A percentile compares a stretch with the other conserved stretches of the same genome.
phyloP scores from a whole-genome alignment of 2,797 vertebrate species.

The Anableps anableps region DNA sequence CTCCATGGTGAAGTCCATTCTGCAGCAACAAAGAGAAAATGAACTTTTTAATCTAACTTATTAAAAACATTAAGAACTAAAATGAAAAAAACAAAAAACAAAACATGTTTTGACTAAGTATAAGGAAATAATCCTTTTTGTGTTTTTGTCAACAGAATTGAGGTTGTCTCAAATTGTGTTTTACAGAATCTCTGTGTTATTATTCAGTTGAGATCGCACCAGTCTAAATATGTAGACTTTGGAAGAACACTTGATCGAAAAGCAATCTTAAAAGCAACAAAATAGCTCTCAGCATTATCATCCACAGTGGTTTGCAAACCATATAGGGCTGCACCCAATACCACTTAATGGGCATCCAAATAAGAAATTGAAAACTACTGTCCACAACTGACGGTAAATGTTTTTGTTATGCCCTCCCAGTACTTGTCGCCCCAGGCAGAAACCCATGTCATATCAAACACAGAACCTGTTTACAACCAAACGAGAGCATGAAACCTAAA shows the following conservation, averaged over 20 bases:
- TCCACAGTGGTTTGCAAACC: not conserved
- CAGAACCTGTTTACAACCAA: not conserved
- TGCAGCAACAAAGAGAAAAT: not conserved
- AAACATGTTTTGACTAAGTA: too few species aligned
- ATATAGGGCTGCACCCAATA: too few species aligned
- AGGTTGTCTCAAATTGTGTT: not conserved
- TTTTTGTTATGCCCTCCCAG: not conserved
- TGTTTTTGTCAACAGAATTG: too few species aligned
- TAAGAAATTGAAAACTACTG: not conserved
- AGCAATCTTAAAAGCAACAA: not conserved
- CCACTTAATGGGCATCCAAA: not conserved
- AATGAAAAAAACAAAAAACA: too few species aligned
- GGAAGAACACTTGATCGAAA: not conserved
- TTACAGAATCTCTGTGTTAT: too few species aligned
- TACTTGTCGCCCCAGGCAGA: not conserved
- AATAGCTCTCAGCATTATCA: not conserved
- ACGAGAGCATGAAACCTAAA: not conserved
- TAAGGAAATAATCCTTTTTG: too few species aligned
- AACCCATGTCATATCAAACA: not conserved
- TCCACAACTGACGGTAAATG: not conserved
- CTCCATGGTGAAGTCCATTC: not conserved
- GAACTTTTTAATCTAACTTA: not conserved
- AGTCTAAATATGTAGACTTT: not conserved
- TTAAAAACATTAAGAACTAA: not conserved
- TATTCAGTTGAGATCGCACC: not conserved